Evolutionary conservation across 2,888 invertebrate species (phyloP).

Genomic region (Acleris emargana): DNA sequence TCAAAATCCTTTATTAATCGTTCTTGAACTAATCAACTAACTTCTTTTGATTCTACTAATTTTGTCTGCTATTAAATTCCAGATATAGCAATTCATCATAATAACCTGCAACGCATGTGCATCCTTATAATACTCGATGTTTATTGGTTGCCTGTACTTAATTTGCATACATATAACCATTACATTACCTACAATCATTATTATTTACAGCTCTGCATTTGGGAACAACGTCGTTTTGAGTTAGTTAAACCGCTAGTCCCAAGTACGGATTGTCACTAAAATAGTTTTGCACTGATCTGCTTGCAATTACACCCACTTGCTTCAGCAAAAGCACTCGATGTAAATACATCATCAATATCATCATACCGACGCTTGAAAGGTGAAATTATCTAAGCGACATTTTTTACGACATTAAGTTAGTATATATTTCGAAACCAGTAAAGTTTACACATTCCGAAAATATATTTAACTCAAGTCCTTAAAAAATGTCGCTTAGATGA

Average conservation of each 20-base stretch:
- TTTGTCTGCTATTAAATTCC: slow-evolving; percentile 61
- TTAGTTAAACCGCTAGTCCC: slow-evolving; percentile 58
- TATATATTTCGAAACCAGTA: too few relatives aligned
- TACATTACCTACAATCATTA: slow-evolving; percentile 39
- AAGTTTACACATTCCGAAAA: too few relatives aligned
- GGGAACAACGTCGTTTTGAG: slow-evolving; percentile 50
- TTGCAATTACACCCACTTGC: slow-evolving; percentile 72
- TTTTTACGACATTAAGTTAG: too few relatives aligned
- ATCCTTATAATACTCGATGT: slow-evolving; percentile 36
- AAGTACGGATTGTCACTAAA: slow-evolving; percentile 50
- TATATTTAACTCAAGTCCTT: too few relatives aligned
- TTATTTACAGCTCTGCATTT: slow-evolving; percentile 41
- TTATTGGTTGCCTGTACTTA: slow-evolving; percentile 46
- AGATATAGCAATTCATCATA: slow-evolving; percentile 58
- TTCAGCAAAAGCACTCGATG: slow-evolving; percentile 61
- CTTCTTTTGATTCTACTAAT: slow-evolving; percentile 74
- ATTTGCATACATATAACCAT: slow-evolving; percentile 39
- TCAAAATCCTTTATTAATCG: slow-evolving; percentile 76
- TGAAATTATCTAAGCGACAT: too few relatives aligned
- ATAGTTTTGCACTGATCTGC: slow-evolving; percentile 70
- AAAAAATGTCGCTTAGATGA: too few relatives aligned
- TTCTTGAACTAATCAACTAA: slow-evolving; percentile 80
- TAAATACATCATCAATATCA: slow-evolving; percentile 47
- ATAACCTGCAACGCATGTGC: slow-evolving; percentile 64
- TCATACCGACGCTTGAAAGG: too few relatives aligned